phyloP scores from a whole-genome alignment of 2,888 invertebrate genomes.

The Drepana falcataria region DNA sequence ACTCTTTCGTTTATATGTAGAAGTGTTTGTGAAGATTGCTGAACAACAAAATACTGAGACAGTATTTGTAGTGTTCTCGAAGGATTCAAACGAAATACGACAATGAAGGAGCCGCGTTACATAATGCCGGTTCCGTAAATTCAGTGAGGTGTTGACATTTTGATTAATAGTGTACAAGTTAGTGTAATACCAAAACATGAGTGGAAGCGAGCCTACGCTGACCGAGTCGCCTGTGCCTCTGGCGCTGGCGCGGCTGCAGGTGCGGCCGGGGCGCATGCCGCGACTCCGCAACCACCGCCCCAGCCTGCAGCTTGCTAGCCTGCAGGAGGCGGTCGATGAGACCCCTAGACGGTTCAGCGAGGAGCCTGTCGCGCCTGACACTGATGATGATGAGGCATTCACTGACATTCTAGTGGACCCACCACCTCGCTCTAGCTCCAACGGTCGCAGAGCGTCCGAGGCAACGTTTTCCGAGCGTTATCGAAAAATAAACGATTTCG shows the following conservation, averaged over 20 bases:
- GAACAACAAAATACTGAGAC: slow-evolving; percentile 22
- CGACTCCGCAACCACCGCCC: slow-evolving; percentile 59
- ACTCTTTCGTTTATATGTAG: slow-evolving; percentile 4
- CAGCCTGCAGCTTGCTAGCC: slow-evolving; percentile 66
- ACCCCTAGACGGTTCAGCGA: slow-evolving; percentile 64
- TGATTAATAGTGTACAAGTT: slow-evolving; percentile 27
- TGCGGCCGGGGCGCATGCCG: slow-evolving; percentile 46
- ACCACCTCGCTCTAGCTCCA: slow-evolving; percentile 41
- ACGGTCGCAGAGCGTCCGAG: slow-evolving; percentile 68
- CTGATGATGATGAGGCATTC: slow-evolving; percentile 66
- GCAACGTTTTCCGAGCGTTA: slow-evolving; percentile 69
- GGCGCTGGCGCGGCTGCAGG: slow-evolving; percentile 64
- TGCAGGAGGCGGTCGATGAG: slow-evolving; percentile 67
- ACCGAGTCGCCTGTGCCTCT: slow-evolving; percentile 73
- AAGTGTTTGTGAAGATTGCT: slow-evolving; percentile 10
- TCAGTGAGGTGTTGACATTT: slow-evolving; percentile 36
- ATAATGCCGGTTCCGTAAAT: slow-evolving; percentile 22
- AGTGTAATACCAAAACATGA: slow-evolving; percentile 48
- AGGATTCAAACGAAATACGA: slow-evolving; percentile 28
- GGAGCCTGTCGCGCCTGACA: slow-evolving; percentile 50
- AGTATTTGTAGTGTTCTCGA: slow-evolving; percentile 29
- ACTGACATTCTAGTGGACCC: slow-evolving; percentile 43
- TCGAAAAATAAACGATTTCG: slow-evolving; percentile 65
- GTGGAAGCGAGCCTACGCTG: slow-evolving; percentile 62
- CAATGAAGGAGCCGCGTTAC: slow-evolving; percentile 57